Conservation (phyloP, 2,888 invertebrate species). For the Nesidiocoris tenuis region DNA sequence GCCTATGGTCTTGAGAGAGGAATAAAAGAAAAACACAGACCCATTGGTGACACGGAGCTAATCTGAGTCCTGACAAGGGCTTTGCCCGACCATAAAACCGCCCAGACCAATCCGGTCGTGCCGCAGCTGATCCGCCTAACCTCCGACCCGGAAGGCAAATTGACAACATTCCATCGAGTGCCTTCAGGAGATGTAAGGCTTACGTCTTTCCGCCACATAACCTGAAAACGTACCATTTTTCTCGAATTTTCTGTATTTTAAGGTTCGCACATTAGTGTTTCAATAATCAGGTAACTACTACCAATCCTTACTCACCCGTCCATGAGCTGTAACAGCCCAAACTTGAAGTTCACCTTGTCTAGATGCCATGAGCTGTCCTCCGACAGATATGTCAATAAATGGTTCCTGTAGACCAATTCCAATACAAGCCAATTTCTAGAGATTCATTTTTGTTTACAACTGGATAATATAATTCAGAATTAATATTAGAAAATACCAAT, state of each 20-base stretch:
- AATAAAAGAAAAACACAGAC: too few species aligned
- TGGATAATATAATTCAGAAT: too few species aligned
- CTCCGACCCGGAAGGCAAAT: slow-evolving; percentile 71
- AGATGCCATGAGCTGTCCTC: slow-evolving; percentile 78
- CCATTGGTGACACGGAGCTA: slow-evolving; percentile 72
- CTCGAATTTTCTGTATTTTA: too few species aligned
- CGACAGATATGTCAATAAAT: slow-evolving; percentile 86
- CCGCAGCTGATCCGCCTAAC: slow-evolving; percentile 84
- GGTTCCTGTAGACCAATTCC: slow-evolving; percentile 67
- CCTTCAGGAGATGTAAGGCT: slow-evolving; percentile 83
- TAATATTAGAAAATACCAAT: too few species aligned
- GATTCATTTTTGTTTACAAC: too few species aligned
- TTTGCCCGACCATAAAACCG: slow-evolving; percentile 78
- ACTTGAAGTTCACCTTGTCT: slow-evolving; percentile 73
- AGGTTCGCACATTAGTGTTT: background rate
- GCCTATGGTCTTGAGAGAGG: too few species aligned
- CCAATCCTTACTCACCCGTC: slow-evolving; percentile 72
- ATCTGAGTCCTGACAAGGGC: slow-evolving; percentile 79
- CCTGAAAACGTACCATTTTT: too few species aligned
- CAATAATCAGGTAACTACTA: too few species aligned
- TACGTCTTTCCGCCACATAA: slow-evolving; percentile 83
- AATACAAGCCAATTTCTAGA: too few species aligned
- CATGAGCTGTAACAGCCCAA: slow-evolving; percentile 91
- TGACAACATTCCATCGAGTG: slow-evolving; percentile 67
- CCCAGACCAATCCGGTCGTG: slow-evolving; percentile 83